These are phyloP conservation scores for Stramonita haemastoma DNA, from an alignment of 2,888 invertebrate species.

Conservation along the genomic window DNA sequence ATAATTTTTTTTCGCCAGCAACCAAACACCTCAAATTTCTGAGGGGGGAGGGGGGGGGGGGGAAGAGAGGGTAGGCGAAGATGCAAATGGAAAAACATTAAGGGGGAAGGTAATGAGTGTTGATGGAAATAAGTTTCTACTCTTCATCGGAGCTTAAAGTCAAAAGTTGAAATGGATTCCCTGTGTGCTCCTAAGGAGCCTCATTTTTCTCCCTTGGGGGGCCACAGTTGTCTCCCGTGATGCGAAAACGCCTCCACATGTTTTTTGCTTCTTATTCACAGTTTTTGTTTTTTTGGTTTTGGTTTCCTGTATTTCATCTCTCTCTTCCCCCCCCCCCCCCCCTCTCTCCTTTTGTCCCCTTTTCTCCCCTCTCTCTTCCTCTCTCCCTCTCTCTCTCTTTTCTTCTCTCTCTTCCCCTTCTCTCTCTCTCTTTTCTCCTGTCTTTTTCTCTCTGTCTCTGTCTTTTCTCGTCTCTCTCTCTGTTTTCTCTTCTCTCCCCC, in stretches of 20 bases:
- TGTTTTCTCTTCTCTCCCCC: too few species aligned
- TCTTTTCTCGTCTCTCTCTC: too few species aligned
- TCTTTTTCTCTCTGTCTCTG: too few species aligned
- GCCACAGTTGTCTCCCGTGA: neutral
- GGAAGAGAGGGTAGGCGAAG: too few species aligned
- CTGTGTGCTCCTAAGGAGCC: neutral
- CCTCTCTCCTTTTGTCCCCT: too few species aligned
- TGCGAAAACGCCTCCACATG: neutral
- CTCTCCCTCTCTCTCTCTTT: neutral
- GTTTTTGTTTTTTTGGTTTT: neutral
- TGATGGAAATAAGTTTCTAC: slow-evolving; percentile 19
- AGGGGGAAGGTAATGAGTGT: neutral
- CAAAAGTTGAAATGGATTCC: slow-evolving; percentile 2
- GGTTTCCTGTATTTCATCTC: neutral
- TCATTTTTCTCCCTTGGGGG: too few species aligned
- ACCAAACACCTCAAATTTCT: too few species aligned
- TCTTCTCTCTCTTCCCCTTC: neutral
- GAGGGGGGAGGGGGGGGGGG: too few species aligned
- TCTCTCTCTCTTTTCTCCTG: too few species aligned
- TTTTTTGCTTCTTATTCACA: slow-evolving; percentile 7
- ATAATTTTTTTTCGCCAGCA: too few species aligned
- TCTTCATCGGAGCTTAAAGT: neutral
- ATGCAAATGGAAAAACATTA: neutral
- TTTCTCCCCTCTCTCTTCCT: too few species aligned
- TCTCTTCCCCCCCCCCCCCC: neutral